These are phyloP conservation scores for Acromyrmex heyeri DNA, from an alignment of 1,140 invertebrate species.

Conservation along the genomic window DNA sequence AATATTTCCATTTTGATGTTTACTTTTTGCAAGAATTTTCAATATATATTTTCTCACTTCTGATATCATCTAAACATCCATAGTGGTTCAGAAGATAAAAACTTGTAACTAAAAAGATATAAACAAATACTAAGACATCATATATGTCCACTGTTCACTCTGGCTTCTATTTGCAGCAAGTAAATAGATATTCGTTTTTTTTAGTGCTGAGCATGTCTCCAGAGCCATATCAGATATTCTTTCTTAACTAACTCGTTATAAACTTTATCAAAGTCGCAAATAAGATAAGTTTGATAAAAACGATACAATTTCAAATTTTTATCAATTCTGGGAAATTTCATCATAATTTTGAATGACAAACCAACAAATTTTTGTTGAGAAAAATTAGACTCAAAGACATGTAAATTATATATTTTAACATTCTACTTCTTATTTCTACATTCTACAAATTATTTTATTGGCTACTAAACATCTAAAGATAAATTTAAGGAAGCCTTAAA, in stretches of 20 bases:
- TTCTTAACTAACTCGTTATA: slow-evolving; percentile 5
- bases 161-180: not conserved
- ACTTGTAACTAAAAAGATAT: not conserved
- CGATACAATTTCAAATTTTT: not conserved
- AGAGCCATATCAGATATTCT: not conserved
- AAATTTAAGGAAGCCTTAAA: too few species aligned
- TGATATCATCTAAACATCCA: too few species aligned
- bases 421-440: too few species aligned
- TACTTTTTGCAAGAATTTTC: too few species aligned
- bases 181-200: not conserved
- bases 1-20: too few species aligned
- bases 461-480: too few species aligned
- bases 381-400: slow-evolving; percentile 11
- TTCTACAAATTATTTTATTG: too few species aligned
- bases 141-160: not conserved
- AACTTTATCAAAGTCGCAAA: not conserved
- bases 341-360: not conserved
- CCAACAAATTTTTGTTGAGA: not conserved
- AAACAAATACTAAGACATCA: not conserved
- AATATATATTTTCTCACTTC: too few species aligned
- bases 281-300: slow-evolving; percentile 17
- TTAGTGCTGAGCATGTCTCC: too few species aligned
- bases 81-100: not conserved
- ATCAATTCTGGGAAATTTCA: not conserved
- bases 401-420: not conserved